A percentile compares a stretch with the other conserved stretches of the same genome.
Conservation (phyloP, 1,140 invertebrate genomes). For the Aleiodes sp. region DNA sequence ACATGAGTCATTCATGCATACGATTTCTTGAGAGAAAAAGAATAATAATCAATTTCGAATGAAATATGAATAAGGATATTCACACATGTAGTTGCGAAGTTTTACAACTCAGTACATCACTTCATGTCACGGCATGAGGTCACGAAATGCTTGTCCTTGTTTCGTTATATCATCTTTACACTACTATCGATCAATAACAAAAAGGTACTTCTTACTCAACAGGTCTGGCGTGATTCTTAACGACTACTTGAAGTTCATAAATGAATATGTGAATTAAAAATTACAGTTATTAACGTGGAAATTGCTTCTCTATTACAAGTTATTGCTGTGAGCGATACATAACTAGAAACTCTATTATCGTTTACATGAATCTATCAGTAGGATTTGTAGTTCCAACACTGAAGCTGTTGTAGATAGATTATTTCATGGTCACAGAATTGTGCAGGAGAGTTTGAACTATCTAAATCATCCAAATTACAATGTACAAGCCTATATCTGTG, state of each 20-base stretch:
- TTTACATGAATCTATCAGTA: background rate
- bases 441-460: background rate
- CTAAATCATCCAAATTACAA: slow-evolving; percentile 3
- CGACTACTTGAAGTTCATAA: background rate
- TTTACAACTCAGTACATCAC: background rate
- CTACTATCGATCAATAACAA: background rate
- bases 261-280: background rate
- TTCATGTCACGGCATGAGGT: background rate
- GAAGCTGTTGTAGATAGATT: background rate
- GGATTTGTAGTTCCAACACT: background rate
- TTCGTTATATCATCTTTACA: background rate
- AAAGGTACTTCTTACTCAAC: background rate
- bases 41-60: no score
- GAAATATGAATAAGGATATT: no score
- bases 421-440: slow-evolving; percentile 8
- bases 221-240: slow-evolving; percentile 1
- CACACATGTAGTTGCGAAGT: background rate
- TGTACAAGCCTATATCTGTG: background rate
- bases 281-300: no score
- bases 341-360: background rate
- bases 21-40: no score
- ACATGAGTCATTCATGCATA: no score
- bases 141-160: slow-evolving; percentile 14
- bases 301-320: background rate
- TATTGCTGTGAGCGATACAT: background rate